Conservation (phyloP, 2,888 invertebrate genomes). For the Sinelater perroti region DNA sequence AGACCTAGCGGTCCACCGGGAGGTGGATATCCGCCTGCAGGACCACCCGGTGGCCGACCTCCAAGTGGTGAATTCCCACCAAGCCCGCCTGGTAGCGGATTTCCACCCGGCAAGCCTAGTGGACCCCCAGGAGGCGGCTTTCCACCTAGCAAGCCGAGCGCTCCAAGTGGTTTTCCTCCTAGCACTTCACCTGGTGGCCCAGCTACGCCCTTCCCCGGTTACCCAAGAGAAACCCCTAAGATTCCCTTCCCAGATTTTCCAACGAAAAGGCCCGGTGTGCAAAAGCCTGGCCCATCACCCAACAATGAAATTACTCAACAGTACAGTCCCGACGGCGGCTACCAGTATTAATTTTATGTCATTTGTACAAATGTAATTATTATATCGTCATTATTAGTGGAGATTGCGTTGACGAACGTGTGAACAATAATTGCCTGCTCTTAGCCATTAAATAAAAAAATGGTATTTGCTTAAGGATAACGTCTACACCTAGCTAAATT, state of each 20-base stretch:
- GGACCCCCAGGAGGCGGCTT: slow-evolving; percentile 4
- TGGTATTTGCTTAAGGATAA: no score
- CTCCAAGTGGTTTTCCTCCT: slow-evolving; percentile 12
- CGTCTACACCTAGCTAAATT: no score
- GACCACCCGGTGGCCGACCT: neutral
- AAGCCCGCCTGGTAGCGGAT: neutral
- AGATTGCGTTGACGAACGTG: neutral
- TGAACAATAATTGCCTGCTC: slow-evolving; percentile 16
- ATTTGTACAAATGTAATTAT: slow-evolving; percentile 20
- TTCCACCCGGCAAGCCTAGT: neutral
- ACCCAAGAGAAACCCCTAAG: slow-evolving; percentile 27
- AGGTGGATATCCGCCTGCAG: slow-evolving; percentile 5
- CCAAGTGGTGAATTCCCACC: slow-evolving; percentile 4
- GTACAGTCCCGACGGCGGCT: slow-evolving; percentile 54
- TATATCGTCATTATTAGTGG: no score
- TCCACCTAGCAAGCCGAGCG: slow-evolving; percentile 20
- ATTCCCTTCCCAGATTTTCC: slow-evolving; percentile 31
- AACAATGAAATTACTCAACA: no score
- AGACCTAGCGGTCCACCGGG: slow-evolving; percentile 1
- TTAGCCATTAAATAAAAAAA: slow-evolving; percentile 5
- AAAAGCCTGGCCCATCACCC: no score
- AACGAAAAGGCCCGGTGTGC: no score
- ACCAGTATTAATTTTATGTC: slow-evolving; percentile 53
- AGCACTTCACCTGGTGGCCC: neutral
- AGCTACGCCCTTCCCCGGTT: slow-evolving; percentile 17